Evolutionary conservation across 2,113 vertebrate species (phyloP), one percentile per base, ranked within the genome.

Genomic region (Austrofundulus limnaeus): DNA sequence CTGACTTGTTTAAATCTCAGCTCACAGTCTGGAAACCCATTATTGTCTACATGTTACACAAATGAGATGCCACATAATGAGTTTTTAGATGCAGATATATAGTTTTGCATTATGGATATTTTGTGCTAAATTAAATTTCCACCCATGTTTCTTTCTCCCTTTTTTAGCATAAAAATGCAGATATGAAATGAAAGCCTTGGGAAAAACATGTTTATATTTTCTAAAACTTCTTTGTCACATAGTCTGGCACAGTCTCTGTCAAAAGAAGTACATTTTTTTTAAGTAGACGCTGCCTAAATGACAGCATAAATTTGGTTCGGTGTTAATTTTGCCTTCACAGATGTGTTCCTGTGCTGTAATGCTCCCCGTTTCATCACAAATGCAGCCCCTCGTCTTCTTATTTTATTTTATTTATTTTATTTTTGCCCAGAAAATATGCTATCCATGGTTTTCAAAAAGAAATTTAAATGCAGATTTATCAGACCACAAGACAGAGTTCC

Each of bases 11-110:
- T 19, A 57, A 38, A 21, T 48, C 17, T 47, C 28, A 21, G n/a
- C 43, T 48, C 15, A 15, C n/a, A 12, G 28, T 8, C 45, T 42
- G 34, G 52, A 45, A 66, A 43, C 50, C 41, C 25, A 65, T 54
- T 54, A 34, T 11, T 54, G 2, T 46, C 25, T 34, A 54, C 28
- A 46, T 43, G 54, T 65, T 37, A 46, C 31, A 54, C 50, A 39
- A 56, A 56, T 23, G 31, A 65, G n/a, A 14, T 55, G 51, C 42
- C 43, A 55, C 42, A 39, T 55, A 25, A 42, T 24, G 54, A 54
- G 19, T 38, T 54, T n/a, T 37, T 46, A 65, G 4, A 9, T 46
- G 51, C 25, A 34, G 51, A 53, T n/a, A 19, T n/a, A 11, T 15
- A 34, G 15, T 19, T 37, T 14, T 54, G 37, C n/a, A 14, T 16